Percentiles rank a stretch among this genome's conserved stretches.
Evolutionary conservation across 2,113 vertebrate genomes (phyloP).

Genomic region (Crotalus viridis): DNA sequence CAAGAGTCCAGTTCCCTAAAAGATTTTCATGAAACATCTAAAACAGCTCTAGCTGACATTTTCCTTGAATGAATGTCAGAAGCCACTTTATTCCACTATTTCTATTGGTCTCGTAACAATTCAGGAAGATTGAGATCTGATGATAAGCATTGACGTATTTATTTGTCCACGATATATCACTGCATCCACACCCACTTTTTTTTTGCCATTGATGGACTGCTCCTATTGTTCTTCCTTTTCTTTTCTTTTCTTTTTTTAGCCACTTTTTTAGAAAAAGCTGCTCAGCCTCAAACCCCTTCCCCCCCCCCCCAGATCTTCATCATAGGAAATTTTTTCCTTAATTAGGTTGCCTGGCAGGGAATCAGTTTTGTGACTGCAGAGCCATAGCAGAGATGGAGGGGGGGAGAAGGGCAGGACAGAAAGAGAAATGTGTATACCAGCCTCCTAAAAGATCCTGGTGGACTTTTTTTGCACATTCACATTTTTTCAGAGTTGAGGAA

Average conservation of each 20-base stretch:
- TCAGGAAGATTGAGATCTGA: background rate
- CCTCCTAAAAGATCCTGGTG: background rate
- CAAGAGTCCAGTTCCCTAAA: background rate
- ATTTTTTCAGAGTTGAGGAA: background rate
- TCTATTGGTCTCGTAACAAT: background rate
- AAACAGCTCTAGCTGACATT: background rate
- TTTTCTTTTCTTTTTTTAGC: background rate
- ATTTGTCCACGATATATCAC: background rate
- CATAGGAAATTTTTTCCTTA: background rate
- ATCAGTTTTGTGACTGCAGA: background rate
- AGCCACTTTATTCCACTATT: background rate
- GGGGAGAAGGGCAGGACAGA: background rate
- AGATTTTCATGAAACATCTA: background rate
- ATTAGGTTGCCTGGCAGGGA: background rate
- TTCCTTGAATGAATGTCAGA: background rate
- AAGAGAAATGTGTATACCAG: background rate
- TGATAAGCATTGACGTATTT: background rate
- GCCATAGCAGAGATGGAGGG: background rate
- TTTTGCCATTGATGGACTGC: background rate
- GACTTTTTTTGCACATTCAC: background rate
- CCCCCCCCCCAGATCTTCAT: background rate
- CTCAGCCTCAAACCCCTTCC: background rate
- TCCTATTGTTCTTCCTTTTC: background rate
- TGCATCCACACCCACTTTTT: background rate
- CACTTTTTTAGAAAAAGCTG: background rate